Evolutionary conservation across 2,113 vertebrate species (phyloP), one percentile per base, ranked within the genome.

Genomic region (Pelvicachromis taeniatus): DNA sequence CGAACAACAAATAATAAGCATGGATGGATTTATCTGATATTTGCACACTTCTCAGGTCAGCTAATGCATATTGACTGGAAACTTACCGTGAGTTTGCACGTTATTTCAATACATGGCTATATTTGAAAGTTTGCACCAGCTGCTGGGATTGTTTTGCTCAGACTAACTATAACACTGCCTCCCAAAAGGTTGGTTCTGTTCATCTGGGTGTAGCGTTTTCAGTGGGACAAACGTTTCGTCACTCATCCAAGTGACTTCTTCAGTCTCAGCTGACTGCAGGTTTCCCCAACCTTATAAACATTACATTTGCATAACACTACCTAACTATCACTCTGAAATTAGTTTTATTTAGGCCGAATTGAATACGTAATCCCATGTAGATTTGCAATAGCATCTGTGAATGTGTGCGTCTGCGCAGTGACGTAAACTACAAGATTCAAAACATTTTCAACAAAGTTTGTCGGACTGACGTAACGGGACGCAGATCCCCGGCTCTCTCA

Each of bases 401-500:
- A 2, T 4, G 10, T 13, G 38, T 38, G 38, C 5, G 1, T 50
- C 55, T 16, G 5, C 9, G 54, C 4, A 19, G 1, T 6, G 10
- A 52, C 21, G 5, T 14, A 35, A 40, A 31, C 1, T 2, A 19
- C 7, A 59, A 26, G 56, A 75, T 35, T 2, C 14, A 26, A 0
- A 4, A 5, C 4, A 21, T 73, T 58, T 84, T 33, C 4, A 53
- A 48, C 2, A 23, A 0, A 19, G 85, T 89, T 82, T 89, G 75
- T 68, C 8, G 0, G 4, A 33, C 77, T 8, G 33, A 5, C 7
- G 1, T 9, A 82, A n/a, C 50, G 1, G 73, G 10, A 7, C 35
- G 8, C 7, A 16, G 16, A 17, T 38, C 40, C 19, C 38, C 14
- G 2, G 40, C 78, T 35, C 19, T 81, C 91, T 95, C 85, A 95